Base-by-base conservation (phyloP, 1,140 invertebrate genomes). In the Bradysia coprophila region DNA sequence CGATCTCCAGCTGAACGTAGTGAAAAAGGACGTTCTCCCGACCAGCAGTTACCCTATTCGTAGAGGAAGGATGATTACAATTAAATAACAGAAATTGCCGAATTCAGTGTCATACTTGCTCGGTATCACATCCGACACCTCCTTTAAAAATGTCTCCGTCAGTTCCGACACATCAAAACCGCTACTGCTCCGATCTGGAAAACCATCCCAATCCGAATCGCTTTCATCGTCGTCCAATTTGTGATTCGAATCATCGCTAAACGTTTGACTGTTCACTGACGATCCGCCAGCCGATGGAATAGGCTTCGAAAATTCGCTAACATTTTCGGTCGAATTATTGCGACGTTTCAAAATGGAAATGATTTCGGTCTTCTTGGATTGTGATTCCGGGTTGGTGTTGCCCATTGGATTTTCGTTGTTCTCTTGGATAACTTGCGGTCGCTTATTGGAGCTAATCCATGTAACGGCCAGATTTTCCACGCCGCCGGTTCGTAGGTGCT, bases 141-240 rank as follows among this genome's bases (percentile, higher is more conserved):
- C 78, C 46, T 72, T 73, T 45, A 82, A 61, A 43, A 83, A 62
- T 43, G 72, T 75, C 47, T 81, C 76, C 15, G 76, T 68, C 43
- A 82, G 71, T 48, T 81, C 78, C 1, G 72, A 71, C 49, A 81
- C 61, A 45, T 81, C 75, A 48, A 74, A 67, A 33, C 63, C 67
- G 28, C 67, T 69, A 23, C 67, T 69, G 23, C 71, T 68, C 49
- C 75, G 71, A 51, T 75, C 53, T 33, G 45, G 46, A 55, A 59
- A 63, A 60, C 56, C 65, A 28, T 72, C 69, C 69, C 69, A 72
- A 48, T 74, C 71, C 0, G 70, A 71, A 45, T 71, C 71, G 1
- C 68, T 56, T 13, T 58, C 56, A 8, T 52, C 55, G 19, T 52
- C 53, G 0, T 41, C 42, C 52, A 53, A 5, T 52, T 46, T 10